Evolutionary conservation across 1,140 invertebrate genomes (phyloP), one percentile per base, ranked within the genome.

Genomic region (Brachystomella parvula): DNA sequence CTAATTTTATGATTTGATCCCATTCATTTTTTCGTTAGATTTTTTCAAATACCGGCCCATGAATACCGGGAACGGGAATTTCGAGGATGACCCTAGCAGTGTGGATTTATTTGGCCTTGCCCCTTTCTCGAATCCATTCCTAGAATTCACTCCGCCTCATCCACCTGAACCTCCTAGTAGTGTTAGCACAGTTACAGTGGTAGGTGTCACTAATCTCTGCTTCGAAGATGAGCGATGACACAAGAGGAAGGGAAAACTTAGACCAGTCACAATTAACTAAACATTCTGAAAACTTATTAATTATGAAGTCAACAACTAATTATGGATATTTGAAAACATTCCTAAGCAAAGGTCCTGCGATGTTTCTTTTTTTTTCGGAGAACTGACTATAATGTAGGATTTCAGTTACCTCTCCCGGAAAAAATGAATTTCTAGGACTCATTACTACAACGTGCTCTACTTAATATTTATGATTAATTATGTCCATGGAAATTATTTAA

Each of bases 71-170:
- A 21, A 31, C 60, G 33, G 24, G 15, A 17, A 9, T 35, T 60
- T 60, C 26, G 58, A 60, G 9, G 58, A 60, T 35, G 29, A 21
- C n/a, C 53, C 58, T 30, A 24, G 24, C 12, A 24, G 47, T 61
- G 64, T 66, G 57, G 69, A 70, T 65, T 58, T 65, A 47, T 71
- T 71, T 66, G 69, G 69, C 59, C 30, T 63, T 33, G 69, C 69
- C 47, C 69, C 69, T 44, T 71, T 71, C 53, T 71, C 69, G 17
- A 71, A 71, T 60, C 69, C 69, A 60, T 71, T 71, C 61, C 63
- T 71, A 30, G 66, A 71, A 9, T 59, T 61, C 9, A 24, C 53
- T 9, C 39, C 39, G 9, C 47, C 53, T 47, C 59, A 64, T 61
- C 39, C 61, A 31, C 59, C 63, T 24, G 56, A 59, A 29, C 33